Base-by-base conservation (phyloP, 2,888 invertebrate species). In the Pterostichus madidus region DNA sequence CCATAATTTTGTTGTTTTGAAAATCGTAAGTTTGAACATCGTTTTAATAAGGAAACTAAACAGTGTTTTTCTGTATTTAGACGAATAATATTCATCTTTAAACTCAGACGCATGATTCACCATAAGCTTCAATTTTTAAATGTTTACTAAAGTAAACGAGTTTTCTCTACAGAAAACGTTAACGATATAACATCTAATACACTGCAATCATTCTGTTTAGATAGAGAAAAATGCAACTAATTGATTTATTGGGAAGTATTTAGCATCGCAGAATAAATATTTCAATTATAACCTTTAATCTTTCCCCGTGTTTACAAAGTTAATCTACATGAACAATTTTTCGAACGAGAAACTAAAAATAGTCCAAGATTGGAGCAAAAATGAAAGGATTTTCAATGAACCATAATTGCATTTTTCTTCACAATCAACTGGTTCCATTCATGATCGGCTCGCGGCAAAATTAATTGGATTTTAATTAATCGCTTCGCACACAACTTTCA, bases 391-490 rank as follows among this genome's bases (percentile, higher is more conserved):
- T 64, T 64, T 64, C 64, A 64, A 64, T 64, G 64, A 64, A 64
- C 64, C 64, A 64, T 64, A 64, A 64, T 64, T 64, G 64, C 64
- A 64, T 35, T 64, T 64, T n/a, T 64, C 35, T 35, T 64, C 64
- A 64, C 64, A 64, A 64, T 64, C 64, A 4, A 64, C 64, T 64
- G 64, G 32, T n/a, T 64, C 64, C 13, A 35, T 64, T 64, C 64
- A 64, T 64, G 64, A 64, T 64, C 64, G n/a, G 0, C 39, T n/a
- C 35, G 32, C n/a, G 32, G 64, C 32, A n/a, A n/a, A 13, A 64
- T 35, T 64, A 64, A 64, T 64, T 64, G 64, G 64, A 64, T 64
- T 64, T 64, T 64, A 64, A 64, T 64, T 64, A 64, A 64, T 64
- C 64, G 64, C 64, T 64, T 35, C 64, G 35, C 64, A 64, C 64